Percentiles rank a stretch among this genome's conserved stretches.
These are phyloP conservation scores for Zosterops japonicus DNA, from an alignment of 2,113 vertebrate species.

Conservation along the genomic window DNA sequence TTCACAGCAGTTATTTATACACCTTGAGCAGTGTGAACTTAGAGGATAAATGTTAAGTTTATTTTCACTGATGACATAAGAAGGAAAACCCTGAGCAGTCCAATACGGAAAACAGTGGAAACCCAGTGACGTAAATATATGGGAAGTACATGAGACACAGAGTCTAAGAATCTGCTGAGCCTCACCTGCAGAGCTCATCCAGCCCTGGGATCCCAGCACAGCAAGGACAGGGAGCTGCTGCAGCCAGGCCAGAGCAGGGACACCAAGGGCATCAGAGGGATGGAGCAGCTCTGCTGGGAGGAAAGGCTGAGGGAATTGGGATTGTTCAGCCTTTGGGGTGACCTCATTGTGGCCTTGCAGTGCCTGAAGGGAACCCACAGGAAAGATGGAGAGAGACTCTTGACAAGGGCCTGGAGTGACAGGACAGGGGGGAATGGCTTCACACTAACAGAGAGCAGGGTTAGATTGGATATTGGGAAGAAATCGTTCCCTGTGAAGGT, in stretches of 20 bases:
- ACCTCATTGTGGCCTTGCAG: neutral
- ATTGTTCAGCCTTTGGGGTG: neutral
- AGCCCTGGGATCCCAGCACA: neutral
- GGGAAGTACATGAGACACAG: neutral
- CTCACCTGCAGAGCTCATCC: fast-evolving
- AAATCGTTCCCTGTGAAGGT: neutral
- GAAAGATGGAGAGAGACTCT: neutral
- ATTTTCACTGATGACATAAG: neutral
- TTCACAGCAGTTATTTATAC: neutral
- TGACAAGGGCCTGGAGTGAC: neutral
- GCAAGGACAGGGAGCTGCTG: neutral
- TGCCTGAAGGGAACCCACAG: neutral
- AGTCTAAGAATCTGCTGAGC: neutral
- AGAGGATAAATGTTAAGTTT: neutral
- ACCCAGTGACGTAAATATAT: neutral
- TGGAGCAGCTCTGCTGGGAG: neutral
- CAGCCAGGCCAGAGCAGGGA: neutral
- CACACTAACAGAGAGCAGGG: fast-evolving
- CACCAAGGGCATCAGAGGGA: neutral
- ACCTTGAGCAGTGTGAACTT: neutral
- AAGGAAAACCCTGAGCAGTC: neutral
- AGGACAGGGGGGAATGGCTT: neutral
- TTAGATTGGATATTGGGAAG: fast-evolving
- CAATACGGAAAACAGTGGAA: neutral
- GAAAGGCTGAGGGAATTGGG: neutral